Evolutionary conservation across 2,113 vertebrate genomes (phyloP).

Genomic region (Rhizomys pruinosus): DNA sequence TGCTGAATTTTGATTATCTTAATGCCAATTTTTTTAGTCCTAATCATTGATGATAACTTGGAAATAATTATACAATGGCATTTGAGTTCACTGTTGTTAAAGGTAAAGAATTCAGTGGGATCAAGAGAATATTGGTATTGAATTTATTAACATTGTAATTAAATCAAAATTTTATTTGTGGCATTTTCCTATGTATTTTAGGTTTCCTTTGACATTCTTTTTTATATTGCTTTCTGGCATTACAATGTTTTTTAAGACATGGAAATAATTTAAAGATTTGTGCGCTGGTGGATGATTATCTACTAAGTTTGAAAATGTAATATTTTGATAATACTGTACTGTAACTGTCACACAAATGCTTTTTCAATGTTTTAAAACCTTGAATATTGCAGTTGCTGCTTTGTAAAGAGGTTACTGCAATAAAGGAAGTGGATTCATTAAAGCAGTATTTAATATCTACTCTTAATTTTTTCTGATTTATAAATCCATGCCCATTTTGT

Average conservation of each 20-base stretch:
- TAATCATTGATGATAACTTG: conserved; percentile 83
- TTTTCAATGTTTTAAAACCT: conserved; percentile 98
- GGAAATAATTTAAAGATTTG: conserved; percentile 89
- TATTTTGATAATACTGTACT: conserved; percentile 94
- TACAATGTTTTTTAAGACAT: conserved; percentile 87
- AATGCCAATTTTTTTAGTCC: conserved; percentile 78
- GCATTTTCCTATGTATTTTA: conserved; percentile 84
- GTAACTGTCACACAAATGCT: conserved; percentile 94
- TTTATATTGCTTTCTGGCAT: conserved; percentile 91
- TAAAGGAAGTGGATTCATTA: conserved; percentile 88
- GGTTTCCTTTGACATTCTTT: conserved; percentile 87
- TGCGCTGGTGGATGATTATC: conserved; percentile 82
- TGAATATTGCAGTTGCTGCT: conserved; percentile 95
- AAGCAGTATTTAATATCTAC: conserved; percentile 60
- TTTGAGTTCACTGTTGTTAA: conserved; percentile 79
- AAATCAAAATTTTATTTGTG: conserved; percentile 89
- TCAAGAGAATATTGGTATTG: conserved; percentile 75
- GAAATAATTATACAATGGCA: conserved; percentile 81
- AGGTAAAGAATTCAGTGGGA: conserved; percentile 77
- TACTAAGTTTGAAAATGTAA: conserved; percentile 89
- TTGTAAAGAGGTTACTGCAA: conserved; percentile 93
- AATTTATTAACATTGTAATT: conserved; percentile 80
- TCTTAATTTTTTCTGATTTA: conserved; percentile 42
- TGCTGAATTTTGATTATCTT: conserved; percentile 83
- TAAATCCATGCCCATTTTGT: background rate